Conservation (phyloP, 2,888 invertebrate species). For the Rambutsinella grinnellia region DNA sequence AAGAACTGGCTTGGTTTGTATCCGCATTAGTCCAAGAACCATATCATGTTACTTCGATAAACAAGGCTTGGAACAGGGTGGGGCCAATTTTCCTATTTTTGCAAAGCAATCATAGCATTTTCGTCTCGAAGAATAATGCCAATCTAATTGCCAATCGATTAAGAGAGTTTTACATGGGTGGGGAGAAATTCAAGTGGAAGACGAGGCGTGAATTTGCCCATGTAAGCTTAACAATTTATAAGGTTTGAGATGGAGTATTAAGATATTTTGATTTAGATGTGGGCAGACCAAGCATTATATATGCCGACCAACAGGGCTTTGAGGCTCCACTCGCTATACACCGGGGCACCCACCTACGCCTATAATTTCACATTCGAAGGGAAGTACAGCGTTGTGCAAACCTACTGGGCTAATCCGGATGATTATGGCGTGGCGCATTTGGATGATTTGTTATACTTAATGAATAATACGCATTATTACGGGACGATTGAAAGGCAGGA, state of each 20-base stretch:
- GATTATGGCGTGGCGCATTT: constrained; percentile 57
- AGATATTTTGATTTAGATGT: no score
- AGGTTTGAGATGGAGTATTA: no score
- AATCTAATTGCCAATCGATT: no score
- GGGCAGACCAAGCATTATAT: no score
- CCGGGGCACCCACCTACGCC: no score
- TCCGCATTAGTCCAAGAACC: constrained; percentile 23
- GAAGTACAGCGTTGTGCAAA: constrained; percentile 45
- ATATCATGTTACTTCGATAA: constrained; percentile 16
- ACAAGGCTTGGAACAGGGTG: constrained; percentile 50
- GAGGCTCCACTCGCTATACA: no score
- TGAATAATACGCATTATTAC: constrained; percentile 51
- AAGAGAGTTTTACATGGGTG: constrained; percentile 54
- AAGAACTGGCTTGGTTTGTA: constrained; percentile 33
- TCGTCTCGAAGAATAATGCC: neutral
- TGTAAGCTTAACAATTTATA: constrained; percentile 5
- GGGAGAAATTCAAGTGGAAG: constrained; percentile 36
- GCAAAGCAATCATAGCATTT: neutral
- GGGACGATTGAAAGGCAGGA: constrained; percentile 27
- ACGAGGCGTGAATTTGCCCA: constrained; percentile 36
- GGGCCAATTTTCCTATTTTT: constrained; percentile 41
- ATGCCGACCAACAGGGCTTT: no score
- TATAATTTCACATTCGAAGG: constrained; percentile 22
- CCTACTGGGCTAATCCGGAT: constrained; percentile 39
- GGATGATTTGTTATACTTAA: constrained; percentile 56